Evolutionary conservation across 2,113 vertebrate genomes (phyloP).

Genomic region (Cephalopterus ornatus): DNA sequence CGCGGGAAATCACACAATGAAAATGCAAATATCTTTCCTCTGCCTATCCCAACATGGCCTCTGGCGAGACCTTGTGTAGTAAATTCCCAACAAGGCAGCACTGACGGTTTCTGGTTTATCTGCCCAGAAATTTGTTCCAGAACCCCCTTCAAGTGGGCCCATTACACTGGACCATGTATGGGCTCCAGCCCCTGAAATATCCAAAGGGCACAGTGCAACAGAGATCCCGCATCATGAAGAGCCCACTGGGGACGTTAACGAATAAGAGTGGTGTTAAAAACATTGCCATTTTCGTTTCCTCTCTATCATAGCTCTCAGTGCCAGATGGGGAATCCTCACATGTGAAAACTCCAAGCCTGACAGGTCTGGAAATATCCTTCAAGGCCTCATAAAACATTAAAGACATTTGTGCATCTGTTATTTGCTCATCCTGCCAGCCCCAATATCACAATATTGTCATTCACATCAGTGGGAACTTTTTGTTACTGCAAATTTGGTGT

Average conservation of each 20-base stretch:
- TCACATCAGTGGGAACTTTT: neutral
- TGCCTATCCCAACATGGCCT: neutral
- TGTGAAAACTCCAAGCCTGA: slow-evolving; percentile 9
- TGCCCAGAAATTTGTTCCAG: neutral
- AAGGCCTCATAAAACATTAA: slow-evolving; percentile 42
- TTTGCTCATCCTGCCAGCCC: slow-evolving; percentile 4
- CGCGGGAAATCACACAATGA: neutral
- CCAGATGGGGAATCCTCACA: slow-evolving; percentile 33
- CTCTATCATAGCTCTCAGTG: neutral
- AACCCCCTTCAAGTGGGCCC: neutral
- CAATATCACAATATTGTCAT: neutral
- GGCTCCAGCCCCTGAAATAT: neutral
- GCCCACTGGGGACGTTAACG: neutral
- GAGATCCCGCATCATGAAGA: neutral
- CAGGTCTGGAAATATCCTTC: slow-evolving; percentile 43
- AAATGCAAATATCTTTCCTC: neutral
- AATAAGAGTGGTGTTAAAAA: neutral
- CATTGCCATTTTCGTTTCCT: neutral
- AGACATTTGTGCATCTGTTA: slow-evolving; percentile 45
- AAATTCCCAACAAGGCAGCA: neutral
- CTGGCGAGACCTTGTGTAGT: neutral
- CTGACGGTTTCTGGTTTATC: neutral
- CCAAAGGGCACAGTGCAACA: neutral
- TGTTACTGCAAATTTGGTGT: neutral
- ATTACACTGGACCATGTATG: rapidly evolving